These are phyloP conservation scores for Anthoscopus minutus DNA, from an alignment of 2,113 vertebrate species.

Conservation along the genomic window DNA sequence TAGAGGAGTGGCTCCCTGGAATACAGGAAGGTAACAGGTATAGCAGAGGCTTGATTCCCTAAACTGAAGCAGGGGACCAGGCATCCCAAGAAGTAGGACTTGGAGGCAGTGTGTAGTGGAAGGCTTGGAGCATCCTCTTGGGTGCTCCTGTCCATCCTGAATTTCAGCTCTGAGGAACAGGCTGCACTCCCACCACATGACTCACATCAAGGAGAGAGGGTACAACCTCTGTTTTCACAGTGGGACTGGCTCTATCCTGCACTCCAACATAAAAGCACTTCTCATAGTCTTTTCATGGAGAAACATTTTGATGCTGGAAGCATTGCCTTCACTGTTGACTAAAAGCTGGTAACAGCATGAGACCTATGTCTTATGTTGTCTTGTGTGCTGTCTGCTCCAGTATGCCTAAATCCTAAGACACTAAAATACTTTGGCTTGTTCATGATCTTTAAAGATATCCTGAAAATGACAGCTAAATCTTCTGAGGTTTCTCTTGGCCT, in stretches of 20 bases:
- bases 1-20: neutral
- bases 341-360: neutral
- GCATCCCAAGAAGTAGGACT: neutral
- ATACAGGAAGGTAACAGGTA: neutral
- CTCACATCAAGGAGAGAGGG: neutral
- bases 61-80: neutral
- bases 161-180: neutral
- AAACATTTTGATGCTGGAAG: neutral
- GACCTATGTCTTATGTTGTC: neutral
- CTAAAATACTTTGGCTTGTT: neutral
- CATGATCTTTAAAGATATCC: neutral
- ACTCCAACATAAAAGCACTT: neutral
- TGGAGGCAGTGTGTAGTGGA: neutral
- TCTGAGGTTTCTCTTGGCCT: neutral
- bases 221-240: fast-evolving
- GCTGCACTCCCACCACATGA: neutral
- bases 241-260: neutral
- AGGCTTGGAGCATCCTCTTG: neutral
- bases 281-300: neutral
- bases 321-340: neutral
- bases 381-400: neutral
- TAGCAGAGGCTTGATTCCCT: neutral
- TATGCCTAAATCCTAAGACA: neutral
- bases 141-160: neutral
- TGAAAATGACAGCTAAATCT: neutral